phyloP scores from a whole-genome alignment of 2,888 invertebrate genomes.

The Hypsopygia costalis region DNA sequence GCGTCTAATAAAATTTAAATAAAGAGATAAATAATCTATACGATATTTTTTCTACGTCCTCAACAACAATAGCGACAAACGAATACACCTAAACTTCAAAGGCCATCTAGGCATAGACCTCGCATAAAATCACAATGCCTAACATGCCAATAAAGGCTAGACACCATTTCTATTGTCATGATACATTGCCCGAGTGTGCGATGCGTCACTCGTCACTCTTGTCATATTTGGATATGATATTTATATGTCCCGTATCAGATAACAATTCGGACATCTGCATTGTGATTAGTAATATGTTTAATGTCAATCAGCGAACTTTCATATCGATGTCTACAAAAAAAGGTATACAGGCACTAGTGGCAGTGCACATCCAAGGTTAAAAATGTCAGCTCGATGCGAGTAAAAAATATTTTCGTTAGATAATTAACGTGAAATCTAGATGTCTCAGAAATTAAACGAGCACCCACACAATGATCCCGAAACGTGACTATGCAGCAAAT shows the following conservation, averaged over 20 bases:
- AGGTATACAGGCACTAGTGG: conserved; percentile 37
- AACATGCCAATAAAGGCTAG: conserved; percentile 43
- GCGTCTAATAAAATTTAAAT: background rate
- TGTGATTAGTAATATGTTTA: conserved; percentile 51
- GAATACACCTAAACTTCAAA: conserved; percentile 48
- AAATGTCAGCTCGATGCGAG: conserved; percentile 24
- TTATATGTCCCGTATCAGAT: conserved; percentile 62
- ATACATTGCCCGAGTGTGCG: conserved; percentile 34
- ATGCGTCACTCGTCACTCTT: conserved; percentile 53
- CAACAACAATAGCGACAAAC: conserved; percentile 58
- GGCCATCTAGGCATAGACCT: conserved; percentile 48
- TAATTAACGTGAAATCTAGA: conserved; percentile 69
- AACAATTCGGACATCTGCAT: conserved; percentile 62
- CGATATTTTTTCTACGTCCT: conserved; percentile 33
- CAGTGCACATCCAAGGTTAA: conserved; percentile 48
- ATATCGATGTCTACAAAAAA: conserved; percentile 39
- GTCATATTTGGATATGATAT: conserved; percentile 56
- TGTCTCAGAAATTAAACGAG: conserved; percentile 60
- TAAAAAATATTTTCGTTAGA: conserved; percentile 47
- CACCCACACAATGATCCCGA: conserved; percentile 56
- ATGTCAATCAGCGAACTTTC: conserved; percentile 60
- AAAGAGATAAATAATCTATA: conserved; percentile 27
- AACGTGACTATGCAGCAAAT: conserved; percentile 69
- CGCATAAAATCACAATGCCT: conserved; percentile 46
- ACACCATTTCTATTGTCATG: conserved; percentile 51